Percentiles rank a stretch among this genome's conserved stretches.
Evolutionary conservation across 2,888 invertebrate genomes (phyloP).

Genomic region (Mythimna pallens): DNA sequence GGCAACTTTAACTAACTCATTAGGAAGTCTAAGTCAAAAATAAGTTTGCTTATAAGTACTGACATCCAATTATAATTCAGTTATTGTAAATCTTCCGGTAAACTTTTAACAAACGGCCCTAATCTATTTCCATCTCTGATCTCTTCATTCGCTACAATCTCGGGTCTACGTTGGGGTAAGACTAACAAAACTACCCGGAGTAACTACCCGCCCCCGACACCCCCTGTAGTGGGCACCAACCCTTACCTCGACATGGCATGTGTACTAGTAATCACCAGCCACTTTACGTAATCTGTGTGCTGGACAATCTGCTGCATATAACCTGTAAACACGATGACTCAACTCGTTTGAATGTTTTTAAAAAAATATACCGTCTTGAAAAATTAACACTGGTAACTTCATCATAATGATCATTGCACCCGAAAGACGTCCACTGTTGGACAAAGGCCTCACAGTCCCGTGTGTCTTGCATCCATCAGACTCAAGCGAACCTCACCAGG

Average conservation of each 20-base stretch:
- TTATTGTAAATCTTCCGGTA: not conserved
- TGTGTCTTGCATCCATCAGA: too few relatives aligned
- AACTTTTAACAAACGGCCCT: not conserved
- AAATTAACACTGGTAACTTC: too few relatives aligned
- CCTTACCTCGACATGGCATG: constrained; percentile 58
- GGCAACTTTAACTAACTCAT: too few relatives aligned
- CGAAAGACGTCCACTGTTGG: too few relatives aligned
- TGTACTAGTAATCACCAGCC: constrained; percentile 64
- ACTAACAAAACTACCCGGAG: constrained; percentile 36
- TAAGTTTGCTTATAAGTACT: not conserved
- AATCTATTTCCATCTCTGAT: constrained; percentile 25
- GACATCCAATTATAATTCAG: too few relatives aligned
- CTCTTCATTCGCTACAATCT: constrained; percentile 36
- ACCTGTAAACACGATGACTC: constrained; percentile 33
- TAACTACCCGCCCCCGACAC: constrained; percentile 14
- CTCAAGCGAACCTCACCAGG: too few relatives aligned
- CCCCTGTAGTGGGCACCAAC: constrained; percentile 43
- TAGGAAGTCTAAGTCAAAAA: not conserved
- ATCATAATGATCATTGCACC: too few relatives aligned
- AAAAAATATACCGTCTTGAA: not conserved
- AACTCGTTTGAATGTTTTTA: constrained; percentile 4
- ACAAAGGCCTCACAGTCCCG: too few relatives aligned
- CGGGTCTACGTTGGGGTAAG: constrained; percentile 26
- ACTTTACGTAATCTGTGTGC: constrained; percentile 66
- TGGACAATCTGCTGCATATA: constrained; percentile 37